Percentiles rank a stretch among this genome's conserved stretches.
Evolutionary conservation across 1,140 invertebrate species (phyloP).

Genomic region (Drosophila eugracilis): DNA sequence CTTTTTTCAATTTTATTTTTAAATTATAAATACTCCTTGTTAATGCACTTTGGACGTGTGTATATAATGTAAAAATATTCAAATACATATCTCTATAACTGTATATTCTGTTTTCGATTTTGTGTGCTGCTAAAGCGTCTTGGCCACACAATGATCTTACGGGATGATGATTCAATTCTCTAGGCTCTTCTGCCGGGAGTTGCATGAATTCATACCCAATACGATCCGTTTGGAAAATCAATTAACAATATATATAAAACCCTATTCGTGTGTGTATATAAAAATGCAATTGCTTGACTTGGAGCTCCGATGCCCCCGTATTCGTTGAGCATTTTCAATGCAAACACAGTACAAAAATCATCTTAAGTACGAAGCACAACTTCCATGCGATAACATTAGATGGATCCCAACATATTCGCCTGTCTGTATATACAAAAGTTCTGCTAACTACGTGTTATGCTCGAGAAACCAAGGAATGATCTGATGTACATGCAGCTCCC

Average conservation of each 20-base stretch:
- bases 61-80: conserved; percentile 34
- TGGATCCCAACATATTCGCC: conserved; percentile 1
- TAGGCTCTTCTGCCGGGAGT: not conserved
- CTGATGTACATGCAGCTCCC: not conserved
- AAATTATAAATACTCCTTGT: conserved; percentile 46
- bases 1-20: not conserved
- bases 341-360: conserved; percentile 26
- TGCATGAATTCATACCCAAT: conserved; percentile 3
- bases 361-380: conserved; percentile 54
- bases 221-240: not conserved
- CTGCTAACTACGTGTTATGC: conserved; percentile 18
- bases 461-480: conserved; percentile 12
- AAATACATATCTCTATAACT: conserved; percentile 31
- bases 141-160: conserved; percentile 7
- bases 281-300: conserved; percentile 38
- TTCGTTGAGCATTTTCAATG: conserved; percentile 45
- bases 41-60: conserved; percentile 51
- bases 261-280: conserved; percentile 18
- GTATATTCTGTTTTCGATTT: too few relatives aligned
- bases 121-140: conserved; percentile 32
- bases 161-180: conserved; percentile 11
- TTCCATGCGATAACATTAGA: conserved; percentile 16
- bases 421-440: conserved; percentile 48
- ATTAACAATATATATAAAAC: conserved; percentile 36
- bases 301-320: not conserved